Evolutionary conservation across 1,140 invertebrate species (phyloP).

Genomic region (Drosophila neocordata): DNA sequence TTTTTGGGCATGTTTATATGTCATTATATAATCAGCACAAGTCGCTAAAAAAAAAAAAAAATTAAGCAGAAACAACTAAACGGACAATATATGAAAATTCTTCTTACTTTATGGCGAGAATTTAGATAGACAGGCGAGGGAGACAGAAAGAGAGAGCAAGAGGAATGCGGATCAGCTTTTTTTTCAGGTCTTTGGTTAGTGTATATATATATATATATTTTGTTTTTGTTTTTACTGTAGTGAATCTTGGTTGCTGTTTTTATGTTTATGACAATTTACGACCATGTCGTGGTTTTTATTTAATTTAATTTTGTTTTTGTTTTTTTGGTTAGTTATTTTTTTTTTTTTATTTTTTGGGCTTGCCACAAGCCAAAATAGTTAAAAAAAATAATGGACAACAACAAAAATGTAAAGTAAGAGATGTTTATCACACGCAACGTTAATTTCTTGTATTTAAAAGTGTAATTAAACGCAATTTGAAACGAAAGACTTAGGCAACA

Average conservation of each 20-base stretch:
- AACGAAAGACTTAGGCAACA: conserved; percentile 76
- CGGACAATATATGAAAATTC: conserved; percentile 23
- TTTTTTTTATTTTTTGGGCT: conserved; percentile 35
- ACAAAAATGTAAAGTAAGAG: conserved; percentile 38
- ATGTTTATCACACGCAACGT: conserved; percentile 69
- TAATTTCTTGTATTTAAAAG: conserved; percentile 78
- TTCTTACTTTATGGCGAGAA: conserved; percentile 2
- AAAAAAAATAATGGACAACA: not conserved
- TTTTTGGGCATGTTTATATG: conserved; percentile 68
- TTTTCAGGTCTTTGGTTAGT: not conserved
- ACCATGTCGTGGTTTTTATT: conserved; percentile 42
- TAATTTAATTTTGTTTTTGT: conserved; percentile 1
- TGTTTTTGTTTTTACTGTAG: not conserved
- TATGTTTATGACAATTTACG: conserved; percentile 71
- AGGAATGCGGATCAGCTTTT: not conserved
- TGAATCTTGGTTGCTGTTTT: conserved; percentile 24
- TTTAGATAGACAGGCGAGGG: too few relatives aligned
- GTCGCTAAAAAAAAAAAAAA: conserved; percentile 50
- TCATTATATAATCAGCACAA: conserved; percentile 79
- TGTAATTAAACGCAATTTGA: conserved; percentile 78
- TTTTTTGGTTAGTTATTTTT: conserved; percentile 18
- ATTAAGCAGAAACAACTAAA: conserved; percentile 59
- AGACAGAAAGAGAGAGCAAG: not conserved
- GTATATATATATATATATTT: too few relatives aligned
- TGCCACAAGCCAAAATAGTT: conserved; percentile 41